A percentile compares a stretch with the other conserved stretches of the same genome.
Evolutionary conservation across 2,113 vertebrate genomes (phyloP).

Genomic region (Condylura cristata): DNA sequence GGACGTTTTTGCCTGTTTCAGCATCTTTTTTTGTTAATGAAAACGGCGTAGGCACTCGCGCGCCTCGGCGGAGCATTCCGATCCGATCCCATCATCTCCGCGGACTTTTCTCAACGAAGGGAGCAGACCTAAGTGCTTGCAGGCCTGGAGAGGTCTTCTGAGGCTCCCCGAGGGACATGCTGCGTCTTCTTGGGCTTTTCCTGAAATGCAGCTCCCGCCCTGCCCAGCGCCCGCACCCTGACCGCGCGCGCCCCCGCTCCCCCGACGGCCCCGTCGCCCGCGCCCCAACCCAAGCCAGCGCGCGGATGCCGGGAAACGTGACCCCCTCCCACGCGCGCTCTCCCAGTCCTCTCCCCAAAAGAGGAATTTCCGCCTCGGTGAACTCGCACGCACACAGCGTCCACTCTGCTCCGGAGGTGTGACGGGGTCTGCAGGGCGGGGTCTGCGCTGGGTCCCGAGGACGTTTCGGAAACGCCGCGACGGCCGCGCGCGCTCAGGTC

Average conservation of each 20-base stretch:
- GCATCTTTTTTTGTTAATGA: not conserved
- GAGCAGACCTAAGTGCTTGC: not conserved
- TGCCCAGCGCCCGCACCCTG: too few relatives aligned
- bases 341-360: too few relatives aligned
- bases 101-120: not conserved
- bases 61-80: slow-evolving; percentile 34
- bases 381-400: too few relatives aligned
- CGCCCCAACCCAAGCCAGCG: too few relatives aligned
- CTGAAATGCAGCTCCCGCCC: not conserved
- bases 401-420: too few relatives aligned
- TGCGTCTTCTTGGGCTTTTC: not conserved
- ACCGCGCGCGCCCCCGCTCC: too few relatives aligned
- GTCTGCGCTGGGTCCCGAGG: too few relatives aligned
- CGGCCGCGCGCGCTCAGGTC: too few relatives aligned
- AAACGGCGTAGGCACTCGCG: not conserved
- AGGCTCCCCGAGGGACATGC: not conserved
- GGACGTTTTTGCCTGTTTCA: not conserved
- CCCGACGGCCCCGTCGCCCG: not conserved
- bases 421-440: too few relatives aligned
- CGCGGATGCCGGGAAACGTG: too few relatives aligned
- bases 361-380: too few relatives aligned
- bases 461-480: too few relatives aligned
- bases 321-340: not conserved
- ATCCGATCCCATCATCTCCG: not conserved
- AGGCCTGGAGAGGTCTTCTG: not conserved